Base-by-base conservation (phyloP, 2,888 invertebrate species). In the Mythimna loreyi region DNA sequence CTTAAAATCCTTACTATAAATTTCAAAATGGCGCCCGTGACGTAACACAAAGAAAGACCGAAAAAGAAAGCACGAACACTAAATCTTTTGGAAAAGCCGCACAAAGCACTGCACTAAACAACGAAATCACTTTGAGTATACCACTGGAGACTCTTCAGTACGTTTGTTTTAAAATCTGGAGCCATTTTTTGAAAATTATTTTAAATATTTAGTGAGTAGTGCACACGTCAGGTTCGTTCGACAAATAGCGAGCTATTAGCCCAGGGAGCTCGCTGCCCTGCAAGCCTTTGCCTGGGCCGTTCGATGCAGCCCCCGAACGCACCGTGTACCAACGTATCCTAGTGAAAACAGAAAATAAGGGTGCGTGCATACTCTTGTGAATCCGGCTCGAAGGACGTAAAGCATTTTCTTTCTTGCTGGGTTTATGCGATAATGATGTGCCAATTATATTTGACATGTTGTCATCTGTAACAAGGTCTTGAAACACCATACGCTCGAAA, bases 181-280 rank as follows among this genome's bases (percentile, higher is more conserved):
- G 16, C 5, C 0, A 47, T 53, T 53, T 25, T 45, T 47, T 6
- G 4, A 7, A 53, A 45, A 30, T n/a, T 1, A 11, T 30, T 0
- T 49, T n/a, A n/a, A n/a, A 55, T 61, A 50, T 52, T 50, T 45
- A 28, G 23, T 61, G 61, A 47, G n/a, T 23, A 49, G 19, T 55
- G 64, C 49, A 72, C 67, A 72, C 65, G 80, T 79, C 75, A 75
- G 75, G 16, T 56, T n/a, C 7, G 59, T 59, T 62, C 72, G 50
- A 65, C 50, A 28, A 72, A 40, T 45, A 28, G 65, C n/a, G 53
- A 80, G 76, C 52, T 80, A 72, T 60, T 68, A 75, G 25, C 40
- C 36, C 58, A 59, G 23, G 56, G 67, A 50, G 40, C 36, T 59
- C 45, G 23, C 30, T 56, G 43, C 7, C 28, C 59, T 61, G 53